phyloP scores from a whole-genome alignment of 2,113 vertebrate genomes.

The Andinoacara biseriatus region DNA sequence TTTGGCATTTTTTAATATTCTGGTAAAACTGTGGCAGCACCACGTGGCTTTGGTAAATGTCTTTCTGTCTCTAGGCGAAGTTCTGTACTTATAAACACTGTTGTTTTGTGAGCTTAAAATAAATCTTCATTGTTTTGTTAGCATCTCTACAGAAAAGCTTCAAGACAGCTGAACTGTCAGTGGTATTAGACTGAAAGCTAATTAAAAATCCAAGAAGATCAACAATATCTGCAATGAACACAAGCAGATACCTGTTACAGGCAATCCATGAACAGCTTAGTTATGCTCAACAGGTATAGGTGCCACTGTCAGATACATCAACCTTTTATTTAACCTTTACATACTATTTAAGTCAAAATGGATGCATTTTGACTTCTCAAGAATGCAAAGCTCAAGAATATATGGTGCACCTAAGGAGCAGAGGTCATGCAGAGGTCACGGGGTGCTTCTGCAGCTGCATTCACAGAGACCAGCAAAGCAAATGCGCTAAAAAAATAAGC shows the following conservation, averaged over 20 bases:
- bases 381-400: too few species aligned
- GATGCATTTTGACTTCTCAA: not conserved
- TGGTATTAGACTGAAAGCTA: not conserved
- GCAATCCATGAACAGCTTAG: not conserved
- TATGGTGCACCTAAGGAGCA: too few species aligned
- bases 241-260: constrained; percentile 14
- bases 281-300: constrained; percentile 50
- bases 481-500: too few species aligned
- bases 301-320: constrained; percentile 24
- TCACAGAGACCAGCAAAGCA: too few species aligned
- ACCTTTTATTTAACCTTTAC: not conserved
- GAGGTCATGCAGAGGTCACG: too few species aligned
- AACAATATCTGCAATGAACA: not conserved
- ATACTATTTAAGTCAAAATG: not conserved
- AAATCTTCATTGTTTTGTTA: not conserved
- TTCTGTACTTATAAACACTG: not conserved
- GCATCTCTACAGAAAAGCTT: not conserved
- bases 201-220: not conserved
- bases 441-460: not conserved
- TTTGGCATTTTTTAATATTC: accelerated
- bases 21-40: not conserved
- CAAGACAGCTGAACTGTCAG: not conserved
- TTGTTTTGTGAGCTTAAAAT: not conserved
- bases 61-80: not conserved
- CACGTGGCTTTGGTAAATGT: not conserved